Percentiles rank a stretch among this genome's conserved stretches.
phyloP scores from a whole-genome alignment of 1,140 invertebrate species.

The Hycleus phaleratus region DNA sequence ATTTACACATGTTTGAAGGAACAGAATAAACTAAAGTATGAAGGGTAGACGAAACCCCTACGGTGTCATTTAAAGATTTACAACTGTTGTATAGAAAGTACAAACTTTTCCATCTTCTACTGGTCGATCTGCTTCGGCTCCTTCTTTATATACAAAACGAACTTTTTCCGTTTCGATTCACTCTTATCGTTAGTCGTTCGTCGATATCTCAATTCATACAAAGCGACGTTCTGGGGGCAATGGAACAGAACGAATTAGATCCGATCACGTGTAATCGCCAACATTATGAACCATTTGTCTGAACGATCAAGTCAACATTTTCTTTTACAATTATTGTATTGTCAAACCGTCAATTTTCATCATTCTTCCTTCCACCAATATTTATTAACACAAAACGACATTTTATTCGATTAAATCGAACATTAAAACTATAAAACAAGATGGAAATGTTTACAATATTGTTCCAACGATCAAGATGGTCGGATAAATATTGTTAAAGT shows the following conservation, averaged over 20 bases:
- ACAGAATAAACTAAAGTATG: conserved; percentile 12
- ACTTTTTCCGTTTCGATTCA: conserved; percentile 22
- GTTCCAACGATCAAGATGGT: no score
- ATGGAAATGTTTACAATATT: no score
- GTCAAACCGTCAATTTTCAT: no score
- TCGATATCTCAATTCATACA: conserved; percentile 18
- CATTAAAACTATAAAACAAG: no score
- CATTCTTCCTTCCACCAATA: no score
- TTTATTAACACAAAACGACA: no score
- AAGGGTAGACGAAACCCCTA: conserved; percentile 8
- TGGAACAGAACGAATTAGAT: conserved; percentile 14
- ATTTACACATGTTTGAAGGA: conserved; percentile 19
- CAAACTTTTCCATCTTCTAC: conserved; percentile 21
- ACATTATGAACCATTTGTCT: conserved; percentile 8
- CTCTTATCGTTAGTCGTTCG: conserved; percentile 19
- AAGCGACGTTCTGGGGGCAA: conserved; percentile 18
- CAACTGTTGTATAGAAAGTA: conserved; percentile 19
- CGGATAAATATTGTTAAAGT: no score
- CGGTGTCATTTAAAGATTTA: conserved; percentile 25
- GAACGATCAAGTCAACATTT: not conserved
- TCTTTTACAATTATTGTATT: no score
- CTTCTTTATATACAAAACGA: not conserved
- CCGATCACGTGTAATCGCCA: conserved; percentile 1
- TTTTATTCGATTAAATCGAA: no score
- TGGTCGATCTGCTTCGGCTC: conserved; percentile 9